These are phyloP conservation scores for Apamea crenata DNA, from an alignment of 2,888 invertebrate genomes.

Conservation along the genomic window DNA sequence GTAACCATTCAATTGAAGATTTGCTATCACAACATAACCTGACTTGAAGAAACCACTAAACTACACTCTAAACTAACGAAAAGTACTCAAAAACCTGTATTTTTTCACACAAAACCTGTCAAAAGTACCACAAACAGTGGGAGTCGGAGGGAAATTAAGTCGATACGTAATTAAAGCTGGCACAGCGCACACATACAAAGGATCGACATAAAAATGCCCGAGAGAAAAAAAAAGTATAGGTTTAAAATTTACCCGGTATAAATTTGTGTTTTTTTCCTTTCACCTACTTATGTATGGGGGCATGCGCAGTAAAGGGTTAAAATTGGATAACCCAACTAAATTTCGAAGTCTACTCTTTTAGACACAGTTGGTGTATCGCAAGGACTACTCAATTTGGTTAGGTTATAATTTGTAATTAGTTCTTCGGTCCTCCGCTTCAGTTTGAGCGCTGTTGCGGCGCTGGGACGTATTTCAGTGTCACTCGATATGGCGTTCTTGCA, in stretches of 20 bases:
- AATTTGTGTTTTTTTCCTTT: conserved; percentile 90
- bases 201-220: conserved; percentile 89
- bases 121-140: conserved; percentile 77
- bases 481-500: conserved; percentile 53
- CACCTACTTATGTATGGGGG: conserved; percentile 88
- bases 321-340: conserved; percentile 65
- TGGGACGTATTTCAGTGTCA: conserved; percentile 62
- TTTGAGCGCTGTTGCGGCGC: conserved; percentile 71
- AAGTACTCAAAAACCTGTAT: conserved; percentile 65
- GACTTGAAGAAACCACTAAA: conserved; percentile 44
- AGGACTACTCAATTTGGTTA: conserved; percentile 65
- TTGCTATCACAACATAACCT: conserved; percentile 62
- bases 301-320: conserved; percentile 90
- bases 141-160: conserved; percentile 89
- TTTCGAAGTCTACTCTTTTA: conserved; percentile 36
- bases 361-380: conserved; percentile 27
- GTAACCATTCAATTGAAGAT: conserved; percentile 29
- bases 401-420: conserved; percentile 76
- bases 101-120: conserved; percentile 71
- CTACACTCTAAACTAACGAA: conserved; percentile 54
- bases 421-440: conserved; percentile 74
- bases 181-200: conserved; percentile 89
- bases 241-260: conserved; percentile 91
- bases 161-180: conserved; percentile 90
- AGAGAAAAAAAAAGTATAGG: conserved; percentile 90